Conservation (phyloP, 2,113 vertebrate genomes). For the Eulacestoma nigropectus region DNA sequence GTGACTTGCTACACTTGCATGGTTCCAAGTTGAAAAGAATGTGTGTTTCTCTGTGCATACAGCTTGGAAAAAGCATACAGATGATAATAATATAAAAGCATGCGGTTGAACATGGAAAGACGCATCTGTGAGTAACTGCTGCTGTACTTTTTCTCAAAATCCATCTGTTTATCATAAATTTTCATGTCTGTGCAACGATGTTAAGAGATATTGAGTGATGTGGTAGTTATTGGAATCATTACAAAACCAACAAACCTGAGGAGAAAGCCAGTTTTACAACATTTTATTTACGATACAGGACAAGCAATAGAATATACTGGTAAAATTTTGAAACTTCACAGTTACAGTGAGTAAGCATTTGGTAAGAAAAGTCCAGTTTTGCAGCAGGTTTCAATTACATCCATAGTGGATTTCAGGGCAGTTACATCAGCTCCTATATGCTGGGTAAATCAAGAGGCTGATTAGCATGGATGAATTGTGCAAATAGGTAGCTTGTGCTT, state of each 20-base stretch:
- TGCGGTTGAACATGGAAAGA: background rate
- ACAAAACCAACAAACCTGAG: slow-evolving; percentile 9
- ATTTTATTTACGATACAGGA: slow-evolving; percentile 10
- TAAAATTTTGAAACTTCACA: background rate
- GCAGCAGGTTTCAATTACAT: slow-evolving; percentile 1
- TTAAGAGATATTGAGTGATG: slow-evolving; percentile 66
- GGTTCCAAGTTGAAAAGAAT: background rate
- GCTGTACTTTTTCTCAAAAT: slow-evolving; percentile 77
- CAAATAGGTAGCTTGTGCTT: background rate
- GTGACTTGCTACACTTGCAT: background rate
- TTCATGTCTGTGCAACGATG: slow-evolving; percentile 64
- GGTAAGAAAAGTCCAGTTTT: background rate
- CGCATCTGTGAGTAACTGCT: slow-evolving; percentile 72
- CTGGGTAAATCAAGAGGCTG: background rate
- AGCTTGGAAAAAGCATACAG: background rate
- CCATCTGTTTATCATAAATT: slow-evolving; percentile 62
- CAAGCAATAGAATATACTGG: background rate
- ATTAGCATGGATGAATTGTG: background rate
- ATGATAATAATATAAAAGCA: background rate
- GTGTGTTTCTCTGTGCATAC: background rate
- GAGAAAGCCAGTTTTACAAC: slow-evolving; percentile 32
- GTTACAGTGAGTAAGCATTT: background rate
- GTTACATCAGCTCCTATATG: background rate
- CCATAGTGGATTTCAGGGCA: background rate
- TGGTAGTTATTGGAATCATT: slow-evolving; percentile 64